Conservation (phyloP, 2,797 vertebrate species). For the Typhlichthys subterraneus region DNA sequence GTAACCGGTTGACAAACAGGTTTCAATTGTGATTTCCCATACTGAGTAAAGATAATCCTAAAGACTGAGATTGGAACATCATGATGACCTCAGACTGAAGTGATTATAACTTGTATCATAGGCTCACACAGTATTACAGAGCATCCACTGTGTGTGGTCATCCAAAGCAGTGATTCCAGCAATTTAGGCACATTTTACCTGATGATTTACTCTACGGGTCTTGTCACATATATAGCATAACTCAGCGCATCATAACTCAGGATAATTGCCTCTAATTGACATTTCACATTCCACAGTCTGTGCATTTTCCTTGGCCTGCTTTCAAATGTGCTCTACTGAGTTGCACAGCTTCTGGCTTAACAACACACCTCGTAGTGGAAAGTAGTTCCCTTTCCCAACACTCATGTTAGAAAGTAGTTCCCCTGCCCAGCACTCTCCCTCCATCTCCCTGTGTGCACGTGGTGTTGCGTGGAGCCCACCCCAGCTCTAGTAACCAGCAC, state of each 20-base stretch:
- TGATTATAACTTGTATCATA: not conserved
- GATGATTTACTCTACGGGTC: too few species aligned
- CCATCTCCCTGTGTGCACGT: slow-evolving; percentile 6
- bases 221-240: slow-evolving; percentile 13
- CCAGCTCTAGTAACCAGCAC: not conserved
- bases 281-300: slow-evolving; percentile 30
- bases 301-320: slow-evolving; percentile 22
- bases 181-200: too few species aligned
- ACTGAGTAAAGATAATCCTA: too few species aligned
- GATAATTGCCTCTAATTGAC: slow-evolving; percentile 31
- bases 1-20: too few species aligned
- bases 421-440: slow-evolving; percentile 27
- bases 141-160: too few species aligned
- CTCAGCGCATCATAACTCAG: slow-evolving; percentile 17
- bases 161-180: too few species aligned
- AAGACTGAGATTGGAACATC: too few species aligned
- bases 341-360: slow-evolving; percentile 56
- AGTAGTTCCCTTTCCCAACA: not conserved
- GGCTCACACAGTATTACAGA: too few species aligned
- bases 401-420: slow-evolving; percentile 28
- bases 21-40: too few species aligned
- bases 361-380: slow-evolving; percentile 26
- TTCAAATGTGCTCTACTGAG: slow-evolving; percentile 39
- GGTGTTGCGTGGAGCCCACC: not conserved
- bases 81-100: not conserved